These are phyloP conservation scores for Panthera uncia DNA, from an alignment of 2,113 vertebrate genomes.

Conservation along the genomic window DNA sequence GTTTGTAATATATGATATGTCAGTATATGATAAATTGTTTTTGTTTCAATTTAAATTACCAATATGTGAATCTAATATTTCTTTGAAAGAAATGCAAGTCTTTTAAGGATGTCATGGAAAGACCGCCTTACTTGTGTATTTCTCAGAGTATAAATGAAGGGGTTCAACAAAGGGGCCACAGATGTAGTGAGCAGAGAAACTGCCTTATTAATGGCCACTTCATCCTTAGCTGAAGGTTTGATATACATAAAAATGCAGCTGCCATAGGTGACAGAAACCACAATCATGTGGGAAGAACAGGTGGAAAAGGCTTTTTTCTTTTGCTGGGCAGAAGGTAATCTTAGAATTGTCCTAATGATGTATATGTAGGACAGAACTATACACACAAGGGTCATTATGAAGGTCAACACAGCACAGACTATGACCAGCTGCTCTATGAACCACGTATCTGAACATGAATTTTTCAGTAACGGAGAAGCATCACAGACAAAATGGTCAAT, in stretches of 20 bases:
- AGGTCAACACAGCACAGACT: neutral
- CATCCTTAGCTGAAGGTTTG: slow-evolving; percentile 45
- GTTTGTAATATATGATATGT: neutral
- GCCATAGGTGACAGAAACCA: slow-evolving; percentile 50
- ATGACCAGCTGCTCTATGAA: slow-evolving; percentile 4
- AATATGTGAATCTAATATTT: neutral
- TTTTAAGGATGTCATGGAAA: neutral
- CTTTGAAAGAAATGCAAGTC: neutral
- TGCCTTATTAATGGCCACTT: neutral
- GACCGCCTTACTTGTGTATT: slow-evolving; percentile 29
- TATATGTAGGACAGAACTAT: slow-evolving; percentile 48
- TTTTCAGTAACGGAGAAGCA: slow-evolving; percentile 1
- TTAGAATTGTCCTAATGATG: slow-evolving; percentile 34
- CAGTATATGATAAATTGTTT: neutral
- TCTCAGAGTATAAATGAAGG: neutral
- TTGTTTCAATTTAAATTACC: neutral
- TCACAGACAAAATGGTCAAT: neutral
- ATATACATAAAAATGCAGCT: slow-evolving; percentile 45
- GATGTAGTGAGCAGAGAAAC: neutral
- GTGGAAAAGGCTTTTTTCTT: slow-evolving; percentile 57
- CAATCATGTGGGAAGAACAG: slow-evolving; percentile 47
- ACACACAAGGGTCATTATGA: neutral
- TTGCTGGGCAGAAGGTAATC: slow-evolving; percentile 25
- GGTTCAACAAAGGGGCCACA: slow-evolving; percentile 4
- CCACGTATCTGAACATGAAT: slow-evolving; percentile 4